These are phyloP conservation scores for Caenorhabditis sp. DNA, from an alignment of 2,888 invertebrate genomes.

Conservation along the genomic window DNA sequence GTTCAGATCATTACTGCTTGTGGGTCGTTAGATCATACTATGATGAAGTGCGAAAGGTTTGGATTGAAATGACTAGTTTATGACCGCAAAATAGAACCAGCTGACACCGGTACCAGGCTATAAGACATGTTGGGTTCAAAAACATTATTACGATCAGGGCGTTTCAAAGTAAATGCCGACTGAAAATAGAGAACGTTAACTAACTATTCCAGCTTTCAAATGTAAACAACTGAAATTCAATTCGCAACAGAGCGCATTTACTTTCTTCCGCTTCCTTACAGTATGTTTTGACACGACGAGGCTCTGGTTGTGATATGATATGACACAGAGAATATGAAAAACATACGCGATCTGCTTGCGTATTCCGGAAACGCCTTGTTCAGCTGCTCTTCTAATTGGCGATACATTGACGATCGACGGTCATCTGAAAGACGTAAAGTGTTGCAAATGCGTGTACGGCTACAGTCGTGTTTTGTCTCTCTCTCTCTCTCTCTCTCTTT, in stretches of 20 bases:
- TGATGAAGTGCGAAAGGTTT: too few relatives aligned
- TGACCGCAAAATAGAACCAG: background rate
- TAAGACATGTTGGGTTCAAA: background rate
- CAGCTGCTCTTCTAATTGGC: constrained; percentile 65
- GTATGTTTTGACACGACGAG: background rate
- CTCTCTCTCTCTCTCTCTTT: background rate
- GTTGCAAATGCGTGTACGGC: background rate
- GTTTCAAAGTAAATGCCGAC: too few relatives aligned
- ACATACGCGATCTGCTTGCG: constrained; percentile 43
- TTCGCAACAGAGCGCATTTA: too few relatives aligned
- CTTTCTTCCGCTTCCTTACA: too few relatives aligned
- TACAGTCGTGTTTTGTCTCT: constrained; percentile 15
- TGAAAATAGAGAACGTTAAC: too few relatives aligned
- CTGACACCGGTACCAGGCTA: background rate
- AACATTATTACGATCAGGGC: constrained; percentile 2
- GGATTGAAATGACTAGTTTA: background rate
- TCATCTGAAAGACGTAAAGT: constrained; percentile 50
- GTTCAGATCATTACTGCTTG: too few relatives aligned
- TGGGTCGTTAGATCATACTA: too few relatives aligned
- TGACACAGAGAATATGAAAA: background rate
- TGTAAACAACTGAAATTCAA: too few relatives aligned
- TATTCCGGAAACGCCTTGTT: constrained; percentile 64
- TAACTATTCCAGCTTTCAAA: too few relatives aligned
- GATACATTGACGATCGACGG: constrained; percentile 65
- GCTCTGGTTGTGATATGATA: too few relatives aligned